phyloP scores from a whole-genome alignment of 2,797 vertebrate species.

The Squalus acanthias region DNA sequence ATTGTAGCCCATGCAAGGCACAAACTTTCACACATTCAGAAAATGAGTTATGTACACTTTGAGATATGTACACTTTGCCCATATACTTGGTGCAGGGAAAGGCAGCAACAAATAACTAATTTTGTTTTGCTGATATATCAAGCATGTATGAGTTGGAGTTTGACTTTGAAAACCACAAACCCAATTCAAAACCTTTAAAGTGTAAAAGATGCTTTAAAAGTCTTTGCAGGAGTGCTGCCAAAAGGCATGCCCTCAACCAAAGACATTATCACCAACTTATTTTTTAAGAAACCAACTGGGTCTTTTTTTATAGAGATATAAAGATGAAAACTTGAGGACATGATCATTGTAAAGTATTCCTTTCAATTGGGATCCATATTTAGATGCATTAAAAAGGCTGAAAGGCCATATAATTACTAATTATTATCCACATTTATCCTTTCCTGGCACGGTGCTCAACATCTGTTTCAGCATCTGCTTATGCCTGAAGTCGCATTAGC shows the following conservation, averaged over 20 bases:
- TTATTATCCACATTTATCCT: not conserved
- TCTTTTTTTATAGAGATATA: not conserved
- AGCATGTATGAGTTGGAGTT: too few relatives aligned
- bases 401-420: not conserved
- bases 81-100: not conserved
- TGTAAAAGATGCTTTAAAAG: too few relatives aligned
- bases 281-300: not conserved
- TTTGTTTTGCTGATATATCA: too few relatives aligned
- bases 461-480: slow-evolving; percentile 17
- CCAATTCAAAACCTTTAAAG: too few relatives aligned
- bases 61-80: not conserved
- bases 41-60: not conserved
- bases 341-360: not conserved
- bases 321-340: not conserved
- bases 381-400: not conserved
- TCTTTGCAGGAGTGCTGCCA: not conserved
- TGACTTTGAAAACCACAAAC: too few relatives aligned
- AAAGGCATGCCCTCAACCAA: not conserved
- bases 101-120: too few relatives aligned
- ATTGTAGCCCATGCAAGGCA: too few relatives aligned
- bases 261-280: not conserved
- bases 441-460: not conserved
- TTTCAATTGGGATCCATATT: not conserved
- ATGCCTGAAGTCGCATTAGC: not conserved
- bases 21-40: too few relatives aligned